A percentile compares a stretch with the other conserved stretches of the same genome.
These are phyloP conservation scores for Danaus melanippus DNA, from an alignment of 1,140 invertebrate genomes.

Conservation along the genomic window DNA sequence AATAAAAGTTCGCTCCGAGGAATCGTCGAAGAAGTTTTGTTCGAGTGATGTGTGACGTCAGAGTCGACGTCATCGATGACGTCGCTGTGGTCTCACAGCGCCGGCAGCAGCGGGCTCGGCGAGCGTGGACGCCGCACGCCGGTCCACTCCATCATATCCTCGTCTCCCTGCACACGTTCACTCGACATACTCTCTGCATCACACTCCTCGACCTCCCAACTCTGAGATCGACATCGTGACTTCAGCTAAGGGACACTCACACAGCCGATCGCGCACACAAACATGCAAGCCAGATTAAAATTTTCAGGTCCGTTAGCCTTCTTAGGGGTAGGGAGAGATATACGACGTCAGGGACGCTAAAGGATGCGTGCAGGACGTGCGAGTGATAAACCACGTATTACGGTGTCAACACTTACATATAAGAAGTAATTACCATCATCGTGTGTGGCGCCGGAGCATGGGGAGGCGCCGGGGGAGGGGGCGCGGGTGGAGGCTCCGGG, in stretches of 20 bases:
- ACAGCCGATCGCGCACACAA: no score
- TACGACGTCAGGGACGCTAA: not conserved
- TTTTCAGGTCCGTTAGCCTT: no score
- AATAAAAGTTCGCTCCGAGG: no score
- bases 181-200: slow-evolving; percentile 70
- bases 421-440: slow-evolving; percentile 79
- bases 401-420: slow-evolving; percentile 77
- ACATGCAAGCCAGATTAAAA: no score
- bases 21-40: not conserved
- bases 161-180: slow-evolving; percentile 70
- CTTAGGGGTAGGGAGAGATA: no score
- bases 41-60: slow-evolving; percentile 11
- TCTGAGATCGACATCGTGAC: slow-evolving; percentile 67
- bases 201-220: slow-evolving; percentile 68
- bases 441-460: slow-evolving; percentile 70
- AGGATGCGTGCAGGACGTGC: slow-evolving; percentile 52
- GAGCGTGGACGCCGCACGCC: slow-evolving; percentile 53
- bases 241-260: slow-evolving; percentile 28
- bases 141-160: slow-evolving; percentile 69
- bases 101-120: slow-evolving; percentile 57
- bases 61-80: slow-evolving; percentile 1
- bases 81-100: slow-evolving; percentile 32
- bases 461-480: slow-evolving; percentile 58
- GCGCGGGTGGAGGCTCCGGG: slow-evolving; percentile 67
- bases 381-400: slow-evolving; percentile 46